A percentile compares a stretch with the other conserved stretches of the same genome.
These are phyloP conservation scores for Sitta europaea DNA, from an alignment of 2,113 vertebrate genomes.

Conservation along the genomic window DNA sequence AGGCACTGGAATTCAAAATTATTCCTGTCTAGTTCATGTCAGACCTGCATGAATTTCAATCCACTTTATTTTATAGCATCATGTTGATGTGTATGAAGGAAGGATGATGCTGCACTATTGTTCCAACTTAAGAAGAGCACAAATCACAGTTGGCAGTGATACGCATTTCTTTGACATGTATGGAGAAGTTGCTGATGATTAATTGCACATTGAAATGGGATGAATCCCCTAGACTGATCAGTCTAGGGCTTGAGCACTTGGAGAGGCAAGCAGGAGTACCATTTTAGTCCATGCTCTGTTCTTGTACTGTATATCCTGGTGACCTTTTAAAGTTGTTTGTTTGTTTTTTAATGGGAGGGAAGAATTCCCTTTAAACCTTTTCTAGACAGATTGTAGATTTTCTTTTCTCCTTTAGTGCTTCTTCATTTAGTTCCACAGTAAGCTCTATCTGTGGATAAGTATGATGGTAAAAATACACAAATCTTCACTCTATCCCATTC, in stretches of 20 bases:
- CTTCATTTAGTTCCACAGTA: neutral
- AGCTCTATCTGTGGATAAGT: neutral
- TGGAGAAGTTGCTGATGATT: neutral
- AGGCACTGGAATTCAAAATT: constrained; percentile 10
- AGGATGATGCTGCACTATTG: neutral
- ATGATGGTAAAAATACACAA: neutral
- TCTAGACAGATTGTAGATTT: neutral
- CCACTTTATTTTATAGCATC: neutral
- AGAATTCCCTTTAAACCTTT: neutral
- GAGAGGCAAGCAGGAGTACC: neutral
- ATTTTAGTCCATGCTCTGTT: neutral
- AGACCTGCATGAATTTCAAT: neutral
- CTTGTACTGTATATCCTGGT: neutral
- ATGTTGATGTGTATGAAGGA: neutral
- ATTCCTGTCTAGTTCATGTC: neutral
- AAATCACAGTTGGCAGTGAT: neutral
- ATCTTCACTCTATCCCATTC: neutral
- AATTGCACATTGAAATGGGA: neutral
- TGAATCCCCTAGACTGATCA: neutral
- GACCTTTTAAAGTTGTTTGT: neutral
- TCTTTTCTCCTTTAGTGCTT: neutral
- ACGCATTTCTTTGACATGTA: neutral
- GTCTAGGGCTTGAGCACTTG: neutral
- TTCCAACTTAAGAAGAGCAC: neutral
- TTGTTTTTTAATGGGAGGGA: neutral